Evolutionary conservation across 2,888 invertebrate genomes (phyloP), one percentile per base, ranked within the genome.

Genomic region (Erannis defoliaria): DNA sequence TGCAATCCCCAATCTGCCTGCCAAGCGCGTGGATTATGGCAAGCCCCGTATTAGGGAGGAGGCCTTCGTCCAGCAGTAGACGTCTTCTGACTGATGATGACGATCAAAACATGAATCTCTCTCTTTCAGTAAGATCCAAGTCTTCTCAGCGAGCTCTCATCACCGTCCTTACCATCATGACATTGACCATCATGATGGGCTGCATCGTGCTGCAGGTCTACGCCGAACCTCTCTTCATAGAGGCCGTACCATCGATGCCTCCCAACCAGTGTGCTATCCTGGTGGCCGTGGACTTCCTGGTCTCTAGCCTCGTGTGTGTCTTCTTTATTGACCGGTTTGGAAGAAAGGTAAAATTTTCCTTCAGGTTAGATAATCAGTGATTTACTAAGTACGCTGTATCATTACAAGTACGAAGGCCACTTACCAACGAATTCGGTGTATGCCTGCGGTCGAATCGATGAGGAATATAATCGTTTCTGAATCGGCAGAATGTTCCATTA

Each of bases 121-220:
- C 10, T 18, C 16, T 45, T 43, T 9, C 78, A 87, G 87, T 70
- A 59, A 78, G 79, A 61, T 87, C 87, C 0, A 75, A 80, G 31
- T 84, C 87, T 0, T 86, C 87, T 0, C 77, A 78, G 45, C 72
- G 78, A 0, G 85, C 85, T 0, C 64, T 86, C 0, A 10, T 63
- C 1, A 72, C 72, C 0, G 66, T 73, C 0, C 68, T 92, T 0
- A 75, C 80, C 0, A 70, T 84, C 5, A 89, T 89, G 84, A 70
- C 81, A 0, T 10, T 81, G 1, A 78, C 85, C 0, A 85, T 85
- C n/a, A 71, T 88, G 65, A 91, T 90, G 90, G 92, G 92, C 0
- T 81, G 86, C 5, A 76, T 88, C 0, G 88, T 90, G 0, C 78
- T 92, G 0, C 90, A 91, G 66, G 87, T 91, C 1, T 92, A 89